Evolutionary conservation across 2,888 invertebrate species (phyloP), one percentile per base, ranked within the genome.

Genomic region (Oasisia sp.): DNA sequence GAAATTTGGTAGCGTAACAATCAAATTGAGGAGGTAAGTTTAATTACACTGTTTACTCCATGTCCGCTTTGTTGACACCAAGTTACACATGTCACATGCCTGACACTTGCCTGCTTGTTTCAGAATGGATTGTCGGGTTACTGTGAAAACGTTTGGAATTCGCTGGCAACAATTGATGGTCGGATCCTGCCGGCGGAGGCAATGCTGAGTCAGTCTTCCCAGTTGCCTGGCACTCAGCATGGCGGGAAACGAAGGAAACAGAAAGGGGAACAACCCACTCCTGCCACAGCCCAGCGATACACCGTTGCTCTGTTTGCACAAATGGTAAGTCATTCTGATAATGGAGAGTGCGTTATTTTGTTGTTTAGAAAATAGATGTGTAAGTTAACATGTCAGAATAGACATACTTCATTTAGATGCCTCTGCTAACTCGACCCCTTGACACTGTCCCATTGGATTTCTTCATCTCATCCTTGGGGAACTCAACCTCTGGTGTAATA

Each of bases 141-240:
- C 92, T 95, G 95, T 92, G 92, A 94, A 32, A 94, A 93, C 45
- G 92, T 96, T 19, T 92, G 94, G 92, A 94, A 93, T 90, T 94
- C 98, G 93, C 97, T 98, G 89, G 97, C 98, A 95, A 97, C 98
- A 93, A 97, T 98, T 94, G 98, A 98, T 95, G 98, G 98, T 91
- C 97, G 98, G 95, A 95, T 97, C 4, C 97, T 97, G 95, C 97
- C 97, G 93, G 96, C 97, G 4, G 97, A 97, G 32, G 94, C 94
- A 92, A 58, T 93, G 58, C 93, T 95, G 27, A 89, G 56, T 38
- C 38, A 32, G 32, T 89, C 89, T n/a, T 56, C 50, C 56, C 50
- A 90, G 38, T 11, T 32, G 38, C 7, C 91, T 7, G 91, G 91
- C n/a, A 11, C 44, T 5, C 56, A 32, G 12, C 91, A 92, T 74